These are phyloP conservation scores for Hozukius guyotensis DNA, from an alignment of 2,797 vertebrate species.

Conservation along the genomic window DNA sequence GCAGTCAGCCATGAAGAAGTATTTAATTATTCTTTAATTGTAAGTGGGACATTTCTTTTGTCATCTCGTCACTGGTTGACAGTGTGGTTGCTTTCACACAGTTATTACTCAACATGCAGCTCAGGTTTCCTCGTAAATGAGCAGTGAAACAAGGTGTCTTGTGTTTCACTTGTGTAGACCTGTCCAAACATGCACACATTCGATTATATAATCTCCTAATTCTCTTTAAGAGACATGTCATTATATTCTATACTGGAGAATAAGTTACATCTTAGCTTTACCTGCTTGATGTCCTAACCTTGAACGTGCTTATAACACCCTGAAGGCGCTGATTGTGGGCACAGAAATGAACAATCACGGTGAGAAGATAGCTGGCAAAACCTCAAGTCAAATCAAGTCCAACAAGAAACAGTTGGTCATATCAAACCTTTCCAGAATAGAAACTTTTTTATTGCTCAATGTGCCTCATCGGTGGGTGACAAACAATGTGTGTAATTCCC, in stretches of 20 bases:
- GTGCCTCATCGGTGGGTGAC: background rate
- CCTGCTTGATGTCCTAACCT: background rate
- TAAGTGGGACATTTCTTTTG: background rate
- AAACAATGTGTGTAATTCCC: background rate
- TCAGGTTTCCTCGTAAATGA: background rate
- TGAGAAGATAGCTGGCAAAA: background rate
- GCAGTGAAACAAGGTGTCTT: background rate
- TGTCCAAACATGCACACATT: constrained; percentile 6
- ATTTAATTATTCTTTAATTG: background rate
- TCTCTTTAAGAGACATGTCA: background rate
- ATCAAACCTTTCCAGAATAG: background rate
- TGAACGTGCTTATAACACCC: background rate
- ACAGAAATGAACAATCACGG: background rate
- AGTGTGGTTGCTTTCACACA: background rate
- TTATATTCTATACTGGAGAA: background rate
- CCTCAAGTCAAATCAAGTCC: constrained; percentile 39
- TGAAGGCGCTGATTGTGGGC: background rate
- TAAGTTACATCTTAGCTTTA: background rate
- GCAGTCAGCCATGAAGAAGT: background rate
- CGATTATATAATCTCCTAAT: background rate
- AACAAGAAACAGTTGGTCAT: constrained; percentile 11
- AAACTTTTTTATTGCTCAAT: constrained; percentile 20
- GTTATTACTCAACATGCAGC: constrained; percentile 8
- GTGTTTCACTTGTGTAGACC: background rate
- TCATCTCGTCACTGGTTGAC: background rate